phyloP scores from a whole-genome alignment of 2,888 invertebrate species.

The Lapara coniferarum region DNA sequence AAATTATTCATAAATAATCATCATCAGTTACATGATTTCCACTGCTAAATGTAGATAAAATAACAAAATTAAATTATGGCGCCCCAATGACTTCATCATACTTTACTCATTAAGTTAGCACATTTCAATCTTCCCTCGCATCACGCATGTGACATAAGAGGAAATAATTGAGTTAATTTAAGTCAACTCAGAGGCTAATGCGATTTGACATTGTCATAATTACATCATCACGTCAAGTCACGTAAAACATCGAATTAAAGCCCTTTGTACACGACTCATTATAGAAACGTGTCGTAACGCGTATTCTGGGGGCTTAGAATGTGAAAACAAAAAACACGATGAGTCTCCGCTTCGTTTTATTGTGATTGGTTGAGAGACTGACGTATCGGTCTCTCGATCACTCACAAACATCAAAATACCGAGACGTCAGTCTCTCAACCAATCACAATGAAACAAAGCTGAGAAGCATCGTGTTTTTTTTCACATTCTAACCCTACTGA shows the following conservation, averaged over 20 bases:
- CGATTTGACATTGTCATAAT: constrained; percentile 9
- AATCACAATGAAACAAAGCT: too few species aligned
- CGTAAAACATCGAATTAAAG: not conserved
- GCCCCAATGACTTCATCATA: not conserved
- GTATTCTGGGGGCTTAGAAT: too few species aligned
- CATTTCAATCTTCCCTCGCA: not conserved
- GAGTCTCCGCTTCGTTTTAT: too few species aligned
- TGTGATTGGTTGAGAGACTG: too few species aligned
- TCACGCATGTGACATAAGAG: not conserved
- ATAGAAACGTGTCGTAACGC: not conserved
- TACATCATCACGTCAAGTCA: not conserved
- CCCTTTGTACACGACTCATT: not conserved
- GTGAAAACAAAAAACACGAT: too few species aligned
- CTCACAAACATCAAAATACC: too few species aligned
- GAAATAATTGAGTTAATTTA: constrained; percentile 20
- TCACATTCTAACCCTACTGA: too few species aligned
- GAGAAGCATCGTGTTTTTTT: too few species aligned
- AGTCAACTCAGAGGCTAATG: constrained; percentile 18
- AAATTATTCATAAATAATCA: too few species aligned
- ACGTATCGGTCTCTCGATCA: too few species aligned
- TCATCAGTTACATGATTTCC: too few species aligned
- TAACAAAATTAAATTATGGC: not conserved
- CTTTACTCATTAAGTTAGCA: not conserved
- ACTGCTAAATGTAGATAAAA: not conserved
- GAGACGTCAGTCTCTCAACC: too few species aligned